Evolutionary conservation across 2,888 invertebrate species (phyloP).

Genomic region (Melinopterus prodromus): DNA sequence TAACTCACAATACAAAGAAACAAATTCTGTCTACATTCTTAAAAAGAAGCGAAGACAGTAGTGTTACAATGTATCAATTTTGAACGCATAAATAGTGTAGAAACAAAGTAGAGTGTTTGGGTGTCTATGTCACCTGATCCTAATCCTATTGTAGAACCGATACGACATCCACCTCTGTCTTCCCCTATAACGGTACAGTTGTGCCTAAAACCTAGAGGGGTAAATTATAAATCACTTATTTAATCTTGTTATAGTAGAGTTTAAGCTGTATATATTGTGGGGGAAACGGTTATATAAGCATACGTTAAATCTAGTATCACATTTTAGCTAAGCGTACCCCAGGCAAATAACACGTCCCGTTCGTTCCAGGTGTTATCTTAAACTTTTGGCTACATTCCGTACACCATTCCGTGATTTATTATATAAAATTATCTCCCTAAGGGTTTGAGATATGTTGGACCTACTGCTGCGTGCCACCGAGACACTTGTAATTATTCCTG

Average conservation of each 20-base stretch:
- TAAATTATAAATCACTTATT: slow-evolving; percentile 36
- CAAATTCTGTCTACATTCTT: too few species aligned
- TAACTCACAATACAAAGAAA: too few species aligned
- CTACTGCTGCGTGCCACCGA: too few species aligned
- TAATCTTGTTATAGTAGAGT: slow-evolving; percentile 35
- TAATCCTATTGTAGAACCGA: neutral
- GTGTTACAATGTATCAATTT: too few species aligned
- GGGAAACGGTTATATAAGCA: slow-evolving; percentile 29
- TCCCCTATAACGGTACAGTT: neutral
- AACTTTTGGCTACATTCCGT: slow-evolving; percentile 8
- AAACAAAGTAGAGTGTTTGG: too few species aligned
- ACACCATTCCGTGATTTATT: neutral
- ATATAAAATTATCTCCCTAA: neutral
- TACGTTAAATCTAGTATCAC: slow-evolving; percentile 25
- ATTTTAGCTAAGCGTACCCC: slow-evolving; percentile 10
- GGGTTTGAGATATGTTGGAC: neutral
- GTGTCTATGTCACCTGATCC: too few species aligned
- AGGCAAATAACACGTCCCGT: neutral
- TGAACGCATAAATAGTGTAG: too few species aligned
- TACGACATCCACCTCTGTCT: neutral
- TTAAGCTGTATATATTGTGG: slow-evolving; percentile 35
- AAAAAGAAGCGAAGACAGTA: too few species aligned
- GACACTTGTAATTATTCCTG: too few species aligned
- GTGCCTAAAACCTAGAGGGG: neutral
- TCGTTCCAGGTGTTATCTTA: slow-evolving; percentile 16